Base-by-base conservation (phyloP, 2,888 invertebrate species). In the Drosophila pseudotalamancana region DNA sequence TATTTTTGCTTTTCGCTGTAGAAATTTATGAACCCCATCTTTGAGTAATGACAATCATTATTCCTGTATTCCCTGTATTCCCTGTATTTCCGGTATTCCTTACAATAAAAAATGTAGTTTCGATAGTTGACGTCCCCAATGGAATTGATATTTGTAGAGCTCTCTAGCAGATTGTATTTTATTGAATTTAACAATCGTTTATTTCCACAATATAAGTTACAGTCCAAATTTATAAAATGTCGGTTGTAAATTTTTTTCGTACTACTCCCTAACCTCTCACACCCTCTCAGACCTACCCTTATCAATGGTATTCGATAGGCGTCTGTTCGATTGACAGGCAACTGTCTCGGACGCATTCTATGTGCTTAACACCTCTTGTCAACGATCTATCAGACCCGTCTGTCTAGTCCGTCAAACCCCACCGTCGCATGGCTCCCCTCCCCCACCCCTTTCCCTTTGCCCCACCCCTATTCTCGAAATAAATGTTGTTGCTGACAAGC, bases 401-500 rank as follows among this genome's bases (percentile, higher is more conserved):
- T 56, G 53, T 60, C 55, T 66, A 60, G 59, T 55, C 34, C 35
- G 43, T 60, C 67, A 60, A 46, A 27, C 23, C 14, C 37, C 34
- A n/a, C n/a, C 25, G 14, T n/a, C n/a, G n/a, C n/a, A n/a, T n/a
- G n/a, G n/a, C n/a, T n/a, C n/a, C n/a, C n/a, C n/a, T n/a, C 64
- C 8, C 35, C 39, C 51, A 35, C 43, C 34, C 43, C 40, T 50
- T 51, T 42, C 31, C 46, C 9, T 25, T 31, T 6, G 45, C n/a
- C 11, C 12, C 39, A 14, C 8, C 48, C 42, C 25, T 18, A 6
- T 5, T 14, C n/a, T n/a, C 45, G 31, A 29, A 9, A 18, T 9
- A 57, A 66, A 68, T 72, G 64, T 53, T 62, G 84, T 55, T 77
- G 70, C 57, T 86, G 88, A 83, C 88, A 88, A 57, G 80, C 77